A percentile compares a stretch with the other conserved stretches of the same genome.
phyloP scores from a whole-genome alignment of 2,888 invertebrate species.

The Calameuta filiformis region DNA sequence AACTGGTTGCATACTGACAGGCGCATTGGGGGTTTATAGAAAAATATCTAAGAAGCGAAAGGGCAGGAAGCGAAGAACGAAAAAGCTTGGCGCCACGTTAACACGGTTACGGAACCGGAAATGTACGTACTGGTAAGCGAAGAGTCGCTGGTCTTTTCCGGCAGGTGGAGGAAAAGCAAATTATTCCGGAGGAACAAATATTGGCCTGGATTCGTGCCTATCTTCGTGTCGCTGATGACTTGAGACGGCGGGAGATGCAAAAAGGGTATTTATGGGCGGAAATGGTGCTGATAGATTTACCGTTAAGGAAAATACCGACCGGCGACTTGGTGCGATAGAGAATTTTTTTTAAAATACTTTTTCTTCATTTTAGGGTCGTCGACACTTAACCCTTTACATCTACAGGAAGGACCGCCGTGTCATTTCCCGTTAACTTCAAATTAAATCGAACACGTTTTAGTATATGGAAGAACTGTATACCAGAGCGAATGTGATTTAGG shows the following conservation, averaged over 20 bases:
- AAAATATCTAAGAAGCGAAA: too few species aligned
- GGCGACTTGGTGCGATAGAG: not conserved
- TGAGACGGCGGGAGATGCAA: constrained; percentile 17
- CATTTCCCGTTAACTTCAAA: not conserved
- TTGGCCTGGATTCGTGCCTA: constrained; percentile 29
- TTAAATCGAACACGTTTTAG: not conserved
- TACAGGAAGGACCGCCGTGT: not conserved
- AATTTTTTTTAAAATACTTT: not conserved
- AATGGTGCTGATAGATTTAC: constrained; percentile 26
- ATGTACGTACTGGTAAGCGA: constrained; percentile 34
- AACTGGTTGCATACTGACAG: too few species aligned
- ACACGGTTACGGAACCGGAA: constrained; percentile 38
- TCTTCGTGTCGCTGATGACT: constrained; percentile 12
- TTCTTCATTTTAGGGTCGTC: not conserved
- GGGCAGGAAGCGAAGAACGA: too few species aligned
- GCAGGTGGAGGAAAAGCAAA: constrained; percentile 48
- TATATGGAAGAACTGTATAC: not conserved
- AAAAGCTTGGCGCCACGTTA: constrained; percentile 8
- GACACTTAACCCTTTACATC: not conserved
- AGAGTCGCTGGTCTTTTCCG: constrained; percentile 33
- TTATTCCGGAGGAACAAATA: constrained; percentile 47
- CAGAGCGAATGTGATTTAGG: too few species aligned
- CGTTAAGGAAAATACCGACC: constrained; percentile 12
- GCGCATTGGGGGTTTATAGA: too few species aligned
- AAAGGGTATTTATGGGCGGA: constrained; percentile 13